Percentiles rank a stretch among this genome's conserved stretches.
phyloP scores from a whole-genome alignment of 2,888 invertebrate genomes.

The Cepaea hortensis region DNA sequence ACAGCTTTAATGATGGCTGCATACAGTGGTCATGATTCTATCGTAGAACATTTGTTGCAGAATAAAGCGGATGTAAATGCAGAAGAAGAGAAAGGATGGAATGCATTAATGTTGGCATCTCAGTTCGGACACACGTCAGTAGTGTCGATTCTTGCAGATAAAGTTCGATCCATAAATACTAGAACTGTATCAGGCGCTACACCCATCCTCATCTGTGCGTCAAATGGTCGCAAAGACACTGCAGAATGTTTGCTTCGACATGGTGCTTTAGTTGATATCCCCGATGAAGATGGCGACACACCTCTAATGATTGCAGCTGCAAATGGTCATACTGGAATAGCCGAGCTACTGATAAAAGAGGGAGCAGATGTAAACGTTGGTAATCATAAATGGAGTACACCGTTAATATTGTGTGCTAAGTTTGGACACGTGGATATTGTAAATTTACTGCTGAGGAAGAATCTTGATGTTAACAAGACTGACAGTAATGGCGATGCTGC shows the following conservation, averaged over 20 bases:
- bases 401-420: background rate
- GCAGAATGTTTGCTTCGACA: background rate
- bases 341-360: background rate
- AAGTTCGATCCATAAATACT: background rate
- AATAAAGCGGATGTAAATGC: constrained; percentile 3
- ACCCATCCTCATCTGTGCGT: constrained; percentile 23
- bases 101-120: constrained; percentile 40
- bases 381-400: constrained; percentile 6
- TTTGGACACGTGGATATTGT: constrained; percentile 15
- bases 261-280: constrained; percentile 17
- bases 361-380: constrained; percentile 24
- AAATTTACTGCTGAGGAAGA: constrained; percentile 13
- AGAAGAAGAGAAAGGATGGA: constrained; percentile 33
- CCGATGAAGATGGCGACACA: constrained; percentile 32
- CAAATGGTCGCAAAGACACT: constrained; percentile 16
- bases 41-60: background rate
- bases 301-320: constrained; percentile 25
- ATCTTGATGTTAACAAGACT: background rate
- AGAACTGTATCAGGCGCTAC: background rate
- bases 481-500: constrained; percentile 26
- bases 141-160: background rate
- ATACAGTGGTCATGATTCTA: constrained; percentile 13
- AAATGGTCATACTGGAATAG: constrained; percentile 25
- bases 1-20: constrained; percentile 31
- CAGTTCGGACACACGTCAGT: constrained; percentile 30